A percentile compares a stretch with the other conserved stretches of the same genome.
These are phyloP conservation scores for Amblyopsis hoosieri DNA, from an alignment of 2,797 vertebrate species.

Conservation along the genomic window DNA sequence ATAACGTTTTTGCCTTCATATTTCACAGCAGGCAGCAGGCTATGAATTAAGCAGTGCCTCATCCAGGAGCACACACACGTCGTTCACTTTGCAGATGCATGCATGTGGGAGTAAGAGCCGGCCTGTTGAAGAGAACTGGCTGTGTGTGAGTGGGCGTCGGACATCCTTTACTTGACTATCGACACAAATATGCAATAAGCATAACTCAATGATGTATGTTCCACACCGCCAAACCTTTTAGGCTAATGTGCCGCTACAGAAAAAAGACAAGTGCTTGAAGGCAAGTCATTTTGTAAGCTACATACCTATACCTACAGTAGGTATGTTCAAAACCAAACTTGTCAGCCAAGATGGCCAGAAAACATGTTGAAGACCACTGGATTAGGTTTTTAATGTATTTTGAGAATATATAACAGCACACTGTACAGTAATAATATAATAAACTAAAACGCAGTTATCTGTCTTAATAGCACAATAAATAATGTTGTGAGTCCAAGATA, in stretches of 20 bases:
- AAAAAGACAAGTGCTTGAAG: not conserved
- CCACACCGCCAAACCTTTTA: slow-evolving; percentile 43
- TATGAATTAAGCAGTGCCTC: slow-evolving; percentile 4
- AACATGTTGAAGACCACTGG: too few relatives aligned
- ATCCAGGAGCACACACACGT: not conserved
- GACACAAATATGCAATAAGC: slow-evolving; percentile 12
- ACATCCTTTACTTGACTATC: slow-evolving; percentile 7
- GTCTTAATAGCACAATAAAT: too few relatives aligned
- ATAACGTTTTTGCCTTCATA: not conserved
- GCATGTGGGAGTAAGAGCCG: not conserved
- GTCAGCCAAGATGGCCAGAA: too few relatives aligned
- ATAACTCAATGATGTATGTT: slow-evolving; percentile 29
- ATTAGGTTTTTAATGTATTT: too few relatives aligned
- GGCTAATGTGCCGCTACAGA: slow-evolving; percentile 38
- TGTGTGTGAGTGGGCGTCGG: too few relatives aligned
- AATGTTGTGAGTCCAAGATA: too few relatives aligned
- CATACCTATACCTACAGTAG: too few relatives aligned
- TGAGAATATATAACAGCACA: not conserved
- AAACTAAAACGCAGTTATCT: not conserved
- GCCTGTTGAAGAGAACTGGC: not conserved
- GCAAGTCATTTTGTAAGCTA: too few relatives aligned
- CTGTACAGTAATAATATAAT: slow-evolving; percentile 1
- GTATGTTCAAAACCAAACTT: too few relatives aligned
- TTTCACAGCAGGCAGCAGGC: slow-evolving; percentile 1
- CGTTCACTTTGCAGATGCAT: not conserved